Evolutionary conservation across 1,140 invertebrate genomes (phyloP).

Genomic region (Halictus rubicundus): DNA sequence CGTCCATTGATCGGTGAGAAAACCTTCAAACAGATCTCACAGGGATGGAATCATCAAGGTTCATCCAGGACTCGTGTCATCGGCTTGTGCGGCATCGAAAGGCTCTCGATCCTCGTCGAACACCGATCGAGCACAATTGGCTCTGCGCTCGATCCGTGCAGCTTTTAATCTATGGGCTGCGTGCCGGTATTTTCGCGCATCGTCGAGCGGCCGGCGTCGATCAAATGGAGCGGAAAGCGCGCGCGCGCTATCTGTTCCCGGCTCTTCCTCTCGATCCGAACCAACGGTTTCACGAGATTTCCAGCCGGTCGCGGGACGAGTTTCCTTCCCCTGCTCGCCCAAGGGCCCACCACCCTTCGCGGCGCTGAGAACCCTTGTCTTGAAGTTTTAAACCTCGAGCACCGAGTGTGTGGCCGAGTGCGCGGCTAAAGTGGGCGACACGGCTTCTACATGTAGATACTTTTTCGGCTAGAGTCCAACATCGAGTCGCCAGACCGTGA

Average conservation of each 20-base stretch:
- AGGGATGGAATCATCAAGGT: too few relatives aligned
- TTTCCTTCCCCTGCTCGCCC: background rate
- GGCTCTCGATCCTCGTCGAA: slow-evolving; percentile 7
- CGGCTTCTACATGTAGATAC: background rate
- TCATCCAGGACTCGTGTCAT: background rate
- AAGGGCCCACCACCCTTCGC: background rate
- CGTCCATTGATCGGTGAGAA: too few relatives aligned
- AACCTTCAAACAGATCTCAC: too few relatives aligned
- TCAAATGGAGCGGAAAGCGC: slow-evolving; percentile 69
- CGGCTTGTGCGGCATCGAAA: background rate
- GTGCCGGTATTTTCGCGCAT: slow-evolving; percentile 47
- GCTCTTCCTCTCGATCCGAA: background rate
- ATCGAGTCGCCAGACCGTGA: background rate
- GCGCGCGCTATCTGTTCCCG: slow-evolving; percentile 11
- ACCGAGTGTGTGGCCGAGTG: background rate
- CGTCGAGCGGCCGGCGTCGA: slow-evolving; percentile 46
- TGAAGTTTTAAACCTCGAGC: background rate
- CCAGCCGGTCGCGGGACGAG: slow-evolving; percentile 3
- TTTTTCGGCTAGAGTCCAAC: background rate
- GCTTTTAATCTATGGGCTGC: slow-evolving; percentile 65
- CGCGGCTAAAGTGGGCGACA: background rate
- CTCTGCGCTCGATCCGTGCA: slow-evolving; percentile 50
- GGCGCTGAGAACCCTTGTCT: background rate
- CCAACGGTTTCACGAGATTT: slow-evolving; percentile 31
- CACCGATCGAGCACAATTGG: slow-evolving; percentile 66